Percentiles rank a stretch among this genome's conserved stretches.
phyloP scores from a whole-genome alignment of 2,888 invertebrate species.

The Chesias legatella region DNA sequence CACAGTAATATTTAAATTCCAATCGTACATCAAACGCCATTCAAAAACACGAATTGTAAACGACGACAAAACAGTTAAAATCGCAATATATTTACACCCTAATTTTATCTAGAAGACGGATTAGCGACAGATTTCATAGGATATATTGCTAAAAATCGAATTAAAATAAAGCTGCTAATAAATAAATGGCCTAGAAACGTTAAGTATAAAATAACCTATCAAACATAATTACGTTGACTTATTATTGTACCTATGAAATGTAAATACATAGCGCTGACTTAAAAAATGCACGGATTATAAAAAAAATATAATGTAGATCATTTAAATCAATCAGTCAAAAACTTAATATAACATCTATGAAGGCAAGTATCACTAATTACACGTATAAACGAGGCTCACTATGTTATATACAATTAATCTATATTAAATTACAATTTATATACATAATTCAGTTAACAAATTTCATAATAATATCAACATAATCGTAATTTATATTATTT shows the following conservation, averaged over 20 bases:
- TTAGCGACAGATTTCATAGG: conserved; percentile 33
- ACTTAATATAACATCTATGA: conserved; percentile 56
- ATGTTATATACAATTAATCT: conserved; percentile 42
- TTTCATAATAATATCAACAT: conserved; percentile 62
- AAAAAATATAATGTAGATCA: conserved; percentile 55
- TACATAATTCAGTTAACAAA: conserved; percentile 60
- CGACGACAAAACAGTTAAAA: conserved; percentile 27
- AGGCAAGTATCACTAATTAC: conserved; percentile 64
- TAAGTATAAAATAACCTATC: conserved; percentile 46
- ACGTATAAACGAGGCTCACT: conserved; percentile 30
- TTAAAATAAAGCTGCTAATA: conserved; percentile 37
- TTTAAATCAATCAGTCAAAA: conserved; percentile 73
- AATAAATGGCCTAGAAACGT: conserved; percentile 41
- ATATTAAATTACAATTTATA: conserved; percentile 43
- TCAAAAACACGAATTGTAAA: conserved; percentile 32
- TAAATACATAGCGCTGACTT: conserved; percentile 52
- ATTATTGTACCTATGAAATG: conserved; percentile 51
- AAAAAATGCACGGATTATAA: conserved; percentile 58
- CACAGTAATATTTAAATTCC: conserved; percentile 60
- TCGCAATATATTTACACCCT: conserved; percentile 37
- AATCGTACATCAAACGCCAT: conserved; percentile 52
- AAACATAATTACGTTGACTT: conserved; percentile 47
- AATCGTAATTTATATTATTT: conserved; percentile 37
- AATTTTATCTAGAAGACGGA: conserved; percentile 34
- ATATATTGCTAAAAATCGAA: conserved; percentile 13